Conservation (phyloP, 2,888 invertebrate species). For the Drosophila tripunctata region DNA sequence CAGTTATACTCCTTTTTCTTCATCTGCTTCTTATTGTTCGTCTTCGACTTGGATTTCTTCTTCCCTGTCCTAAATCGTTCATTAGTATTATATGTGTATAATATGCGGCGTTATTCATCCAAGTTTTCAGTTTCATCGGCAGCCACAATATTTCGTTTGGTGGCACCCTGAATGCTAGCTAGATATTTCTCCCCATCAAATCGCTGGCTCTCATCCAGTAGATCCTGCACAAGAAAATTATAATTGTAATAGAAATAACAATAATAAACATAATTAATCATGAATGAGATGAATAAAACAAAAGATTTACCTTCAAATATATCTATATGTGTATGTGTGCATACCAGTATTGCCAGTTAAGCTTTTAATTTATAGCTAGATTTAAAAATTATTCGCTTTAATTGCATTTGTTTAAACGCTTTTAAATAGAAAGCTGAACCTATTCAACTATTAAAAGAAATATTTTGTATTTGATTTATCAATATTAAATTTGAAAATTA, state of each 20-base stretch:
- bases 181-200: slow-evolving; percentile 84
- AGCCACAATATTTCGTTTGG: slow-evolving; percentile 82
- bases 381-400: too few relatives aligned
- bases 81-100: slow-evolving; percentile 19
- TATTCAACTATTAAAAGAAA: too few relatives aligned
- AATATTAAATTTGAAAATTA: too few relatives aligned
- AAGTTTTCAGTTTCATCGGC: slow-evolving; percentile 79
- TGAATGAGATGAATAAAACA: neutral
- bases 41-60: neutral
- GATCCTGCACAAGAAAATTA: slow-evolving; percentile 72
- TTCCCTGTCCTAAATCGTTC: slow-evolving; percentile 26
- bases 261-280: neutral
- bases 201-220: slow-evolving; percentile 83
- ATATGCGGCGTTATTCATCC: slow-evolving; percentile 67
- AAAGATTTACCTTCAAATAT: slow-evolving; percentile 50
- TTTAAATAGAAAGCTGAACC: too few relatives aligned
- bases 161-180: slow-evolving; percentile 81
- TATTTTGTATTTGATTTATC: too few relatives aligned
- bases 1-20: slow-evolving; percentile 8
- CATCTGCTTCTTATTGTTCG: too few relatives aligned
- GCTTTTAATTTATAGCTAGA: too few relatives aligned
- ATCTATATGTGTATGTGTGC: neutral
- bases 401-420: too few relatives aligned
- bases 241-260: neutral
- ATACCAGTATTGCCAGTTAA: too few relatives aligned